phyloP scores from a whole-genome alignment of 2,113 vertebrate species.

The Quiscalus mexicanus region DNA sequence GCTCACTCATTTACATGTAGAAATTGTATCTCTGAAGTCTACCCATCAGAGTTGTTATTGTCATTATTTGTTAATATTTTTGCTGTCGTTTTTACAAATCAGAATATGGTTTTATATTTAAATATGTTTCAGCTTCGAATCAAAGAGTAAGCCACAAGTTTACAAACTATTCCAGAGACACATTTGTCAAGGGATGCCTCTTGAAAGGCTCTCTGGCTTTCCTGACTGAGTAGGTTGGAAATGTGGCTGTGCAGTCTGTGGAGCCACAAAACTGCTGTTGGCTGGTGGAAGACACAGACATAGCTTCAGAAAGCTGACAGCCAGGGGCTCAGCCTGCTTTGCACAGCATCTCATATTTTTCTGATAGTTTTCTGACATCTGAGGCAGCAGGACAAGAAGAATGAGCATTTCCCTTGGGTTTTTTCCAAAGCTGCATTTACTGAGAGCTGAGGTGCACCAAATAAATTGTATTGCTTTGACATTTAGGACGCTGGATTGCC shows the following conservation, averaged over 20 bases:
- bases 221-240: not conserved
- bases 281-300: not conserved
- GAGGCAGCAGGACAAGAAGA: not conserved
- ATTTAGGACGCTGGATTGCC: not conserved
- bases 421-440: not conserved
- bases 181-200: not conserved
- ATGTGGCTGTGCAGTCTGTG: not conserved
- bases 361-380: not conserved
- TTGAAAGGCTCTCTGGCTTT: not conserved
- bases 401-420: not conserved
- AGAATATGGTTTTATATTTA: not conserved
- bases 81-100: not conserved
- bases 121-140: not conserved
- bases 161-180: not conserved
- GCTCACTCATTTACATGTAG: not conserved
- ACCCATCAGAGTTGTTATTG: not conserved
- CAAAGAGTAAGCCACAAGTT: not conserved
- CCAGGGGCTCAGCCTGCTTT: not conserved
- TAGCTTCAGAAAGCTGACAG: not conserved
- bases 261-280: not conserved
- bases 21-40: not conserved
- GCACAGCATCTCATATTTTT: not conserved
- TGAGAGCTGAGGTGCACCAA: not conserved
- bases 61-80: not conserved
- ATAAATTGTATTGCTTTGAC: not conserved